Conservation (phyloP, 2,797 vertebrate species). For the Crax fasciolata region DNA sequence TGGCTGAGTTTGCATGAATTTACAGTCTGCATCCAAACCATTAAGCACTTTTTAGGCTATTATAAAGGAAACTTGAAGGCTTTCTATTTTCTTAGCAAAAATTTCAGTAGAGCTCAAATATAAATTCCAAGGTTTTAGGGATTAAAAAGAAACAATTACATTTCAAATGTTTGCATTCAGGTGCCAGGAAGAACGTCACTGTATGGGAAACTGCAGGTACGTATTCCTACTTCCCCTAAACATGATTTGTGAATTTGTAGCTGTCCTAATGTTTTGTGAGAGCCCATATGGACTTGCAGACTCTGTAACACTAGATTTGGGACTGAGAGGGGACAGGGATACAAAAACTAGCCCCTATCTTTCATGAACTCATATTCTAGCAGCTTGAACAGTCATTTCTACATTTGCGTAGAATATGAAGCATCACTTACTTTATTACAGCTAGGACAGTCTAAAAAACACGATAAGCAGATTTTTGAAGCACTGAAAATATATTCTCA, state of each 20-base stretch:
- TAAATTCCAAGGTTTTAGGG: not conserved
- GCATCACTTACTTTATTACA: not conserved
- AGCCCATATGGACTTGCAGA: not conserved
- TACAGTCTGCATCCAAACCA: not conserved
- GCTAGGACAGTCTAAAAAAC: not conserved
- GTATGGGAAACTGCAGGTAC: not conserved
- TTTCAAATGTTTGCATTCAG: not conserved
- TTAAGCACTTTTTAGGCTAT: not conserved
- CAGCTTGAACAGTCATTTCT: not conserved
- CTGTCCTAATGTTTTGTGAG: not conserved
- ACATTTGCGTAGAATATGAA: not conserved
- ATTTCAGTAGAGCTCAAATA: conserved; percentile 22
- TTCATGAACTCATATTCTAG: not conserved
- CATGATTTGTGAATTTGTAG: not conserved
- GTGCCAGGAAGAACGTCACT: not conserved
- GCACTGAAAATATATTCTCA: not conserved
- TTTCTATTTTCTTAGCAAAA: not conserved
- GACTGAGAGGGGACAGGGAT: not conserved
- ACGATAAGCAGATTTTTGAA: not conserved
- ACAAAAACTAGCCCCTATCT: fast-evolving
- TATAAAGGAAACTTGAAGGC: not conserved
- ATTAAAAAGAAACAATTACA: not conserved
- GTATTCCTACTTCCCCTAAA: not conserved
- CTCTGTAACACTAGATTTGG: not conserved
- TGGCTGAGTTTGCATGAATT: not conserved